Percentiles rank a stretch among this genome's conserved stretches.
Evolutionary conservation across 1,140 invertebrate genomes (phyloP).

Genomic region (Caenorhabditis remanei): DNA sequence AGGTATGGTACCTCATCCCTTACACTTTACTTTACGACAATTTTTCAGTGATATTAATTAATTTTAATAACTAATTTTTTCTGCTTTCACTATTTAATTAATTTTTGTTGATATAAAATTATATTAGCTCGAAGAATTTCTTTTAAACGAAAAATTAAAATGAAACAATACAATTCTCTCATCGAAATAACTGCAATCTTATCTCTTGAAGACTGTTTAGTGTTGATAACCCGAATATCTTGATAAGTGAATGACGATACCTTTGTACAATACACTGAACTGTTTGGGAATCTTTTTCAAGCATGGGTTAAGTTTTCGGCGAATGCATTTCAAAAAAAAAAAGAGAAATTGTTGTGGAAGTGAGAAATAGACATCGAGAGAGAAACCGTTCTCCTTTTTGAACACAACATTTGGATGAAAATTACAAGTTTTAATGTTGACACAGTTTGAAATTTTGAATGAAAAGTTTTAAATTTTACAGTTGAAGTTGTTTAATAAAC

Average conservation of each 20-base stretch:
- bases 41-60: no score
- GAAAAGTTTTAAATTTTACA: no score
- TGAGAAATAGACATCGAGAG: constrained; percentile 9
- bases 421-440: neutral
- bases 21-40: no score
- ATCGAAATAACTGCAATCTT: neutral
- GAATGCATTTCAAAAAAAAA: neutral
- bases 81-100: no score
- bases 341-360: neutral
- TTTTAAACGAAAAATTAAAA: no score
- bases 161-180: neutral
- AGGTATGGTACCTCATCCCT: no score
- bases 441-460: no score
- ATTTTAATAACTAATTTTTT: no score
- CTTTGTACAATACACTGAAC: neutral
- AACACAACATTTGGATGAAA: no score
- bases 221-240: neutral
- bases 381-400: neutral
- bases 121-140: no score
- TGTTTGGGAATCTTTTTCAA: neutral
- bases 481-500: neutral
- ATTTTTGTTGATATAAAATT: no score
- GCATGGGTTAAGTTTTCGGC: neutral
- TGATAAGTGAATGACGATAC: neutral
- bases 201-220: neutral